Conservation (phyloP, 2,888 invertebrate species). For the Meghimatium bilineatum region DNA sequence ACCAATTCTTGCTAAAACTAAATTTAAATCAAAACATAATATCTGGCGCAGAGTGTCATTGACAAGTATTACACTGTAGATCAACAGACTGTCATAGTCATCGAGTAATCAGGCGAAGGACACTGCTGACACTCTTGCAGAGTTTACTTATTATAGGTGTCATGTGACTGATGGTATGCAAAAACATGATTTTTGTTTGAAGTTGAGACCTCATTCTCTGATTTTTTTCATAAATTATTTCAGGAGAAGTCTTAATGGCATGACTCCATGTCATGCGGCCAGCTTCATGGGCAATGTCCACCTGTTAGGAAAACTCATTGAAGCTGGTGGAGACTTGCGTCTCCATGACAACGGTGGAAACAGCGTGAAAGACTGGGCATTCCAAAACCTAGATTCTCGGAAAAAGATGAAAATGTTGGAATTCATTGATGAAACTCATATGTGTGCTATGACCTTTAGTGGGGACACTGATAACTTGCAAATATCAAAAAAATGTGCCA, state of each 20-base stretch:
- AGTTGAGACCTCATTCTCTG: not conserved
- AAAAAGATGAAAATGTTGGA: conserved; percentile 69
- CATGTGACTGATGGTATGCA: not conserved
- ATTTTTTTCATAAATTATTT: conserved; percentile 13
- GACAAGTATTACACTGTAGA: too few species aligned
- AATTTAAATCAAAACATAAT: too few species aligned
- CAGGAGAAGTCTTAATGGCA: conserved; percentile 75
- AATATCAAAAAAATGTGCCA: not conserved
- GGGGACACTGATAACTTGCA: conserved; percentile 46
- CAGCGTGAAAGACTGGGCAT: conserved; percentile 74
- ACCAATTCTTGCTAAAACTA: too few species aligned
- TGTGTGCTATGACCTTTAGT: conserved; percentile 70
- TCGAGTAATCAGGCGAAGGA: too few species aligned
- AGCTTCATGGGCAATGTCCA: conserved; percentile 74
- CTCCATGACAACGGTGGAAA: conserved; percentile 76
- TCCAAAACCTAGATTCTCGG: conserved; percentile 63
- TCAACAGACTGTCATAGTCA: too few species aligned
- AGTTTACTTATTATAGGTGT: not conserved
- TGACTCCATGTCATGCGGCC: conserved; percentile 78
- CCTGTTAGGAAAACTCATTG: conserved; percentile 73
- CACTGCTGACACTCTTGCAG: not conserved
- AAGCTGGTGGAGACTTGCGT: conserved; percentile 78
- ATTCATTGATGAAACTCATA: conserved; percentile 71
- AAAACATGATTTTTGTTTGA: not conserved
- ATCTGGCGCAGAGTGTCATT: too few species aligned